These are phyloP conservation scores for Drosophila nebulosa DNA, from an alignment of 1,140 invertebrate genomes.

Conservation along the genomic window DNA sequence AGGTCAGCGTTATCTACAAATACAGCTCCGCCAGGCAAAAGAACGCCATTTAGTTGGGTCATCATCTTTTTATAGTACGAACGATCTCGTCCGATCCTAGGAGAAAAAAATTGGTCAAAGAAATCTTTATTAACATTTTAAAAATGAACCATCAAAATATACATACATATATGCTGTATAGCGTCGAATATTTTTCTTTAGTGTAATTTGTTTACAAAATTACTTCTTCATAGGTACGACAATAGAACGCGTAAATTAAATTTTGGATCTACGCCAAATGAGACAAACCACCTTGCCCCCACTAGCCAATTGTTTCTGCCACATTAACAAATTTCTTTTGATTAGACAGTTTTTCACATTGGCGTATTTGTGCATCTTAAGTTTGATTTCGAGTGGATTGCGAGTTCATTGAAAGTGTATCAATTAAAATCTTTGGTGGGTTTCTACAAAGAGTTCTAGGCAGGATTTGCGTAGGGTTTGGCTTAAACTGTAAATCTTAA, in stretches of 20 bases:
- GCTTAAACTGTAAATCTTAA: too few relatives aligned
- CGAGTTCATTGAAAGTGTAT: too few relatives aligned
- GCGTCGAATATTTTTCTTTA: too few relatives aligned
- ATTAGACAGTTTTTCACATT: not conserved
- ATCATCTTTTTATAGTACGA: constrained; percentile 81
- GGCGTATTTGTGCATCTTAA: not conserved
- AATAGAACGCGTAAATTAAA: not conserved
- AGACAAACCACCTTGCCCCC: not conserved
- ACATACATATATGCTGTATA: too few relatives aligned
- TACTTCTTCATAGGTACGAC: not conserved
- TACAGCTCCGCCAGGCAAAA: constrained; percentile 89
- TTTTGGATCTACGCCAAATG: not conserved
- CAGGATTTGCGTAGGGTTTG: too few relatives aligned
- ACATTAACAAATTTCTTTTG: not conserved
- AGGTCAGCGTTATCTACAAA: constrained; percentile 81
- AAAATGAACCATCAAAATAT: too few relatives aligned
- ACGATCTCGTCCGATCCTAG: constrained; percentile 58
- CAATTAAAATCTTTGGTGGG: too few relatives aligned
- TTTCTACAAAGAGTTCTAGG: too few relatives aligned
- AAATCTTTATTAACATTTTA: not conserved
- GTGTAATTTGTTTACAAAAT: too few relatives aligned
- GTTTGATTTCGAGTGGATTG: too few relatives aligned
- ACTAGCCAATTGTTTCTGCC: not conserved
- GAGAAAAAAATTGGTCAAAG: constrained; percentile 2
- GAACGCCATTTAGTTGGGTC: constrained; percentile 86